Percentiles rank a stretch among this genome's conserved stretches.
These are phyloP conservation scores for Picus viridis DNA, from an alignment of 2,797 vertebrate genomes.

Conservation along the genomic window DNA sequence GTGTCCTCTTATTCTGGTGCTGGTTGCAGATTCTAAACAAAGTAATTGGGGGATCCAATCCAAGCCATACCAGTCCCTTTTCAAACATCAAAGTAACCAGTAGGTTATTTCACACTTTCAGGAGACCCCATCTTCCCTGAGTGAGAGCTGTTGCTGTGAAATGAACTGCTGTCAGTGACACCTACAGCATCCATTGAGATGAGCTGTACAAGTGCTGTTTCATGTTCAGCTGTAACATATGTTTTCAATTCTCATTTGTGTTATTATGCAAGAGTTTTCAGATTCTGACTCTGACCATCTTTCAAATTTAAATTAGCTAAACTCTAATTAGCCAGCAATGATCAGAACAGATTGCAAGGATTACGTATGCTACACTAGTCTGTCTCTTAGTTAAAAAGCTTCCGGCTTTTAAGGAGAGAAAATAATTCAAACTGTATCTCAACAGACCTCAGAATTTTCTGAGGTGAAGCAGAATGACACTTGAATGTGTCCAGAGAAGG, in stretches of 20 bases:
- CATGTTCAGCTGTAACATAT: background rate
- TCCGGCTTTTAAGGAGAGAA: background rate
- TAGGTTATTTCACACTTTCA: background rate
- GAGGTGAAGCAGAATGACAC: background rate
- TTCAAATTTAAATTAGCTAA: constrained; percentile 37
- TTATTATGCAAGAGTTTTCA: constrained; percentile 20
- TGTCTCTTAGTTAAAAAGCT: background rate
- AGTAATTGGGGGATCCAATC: too few species aligned
- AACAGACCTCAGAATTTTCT: background rate
- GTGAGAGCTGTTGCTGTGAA: background rate
- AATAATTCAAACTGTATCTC: background rate
- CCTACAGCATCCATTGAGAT: background rate
- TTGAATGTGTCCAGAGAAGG: too few species aligned
- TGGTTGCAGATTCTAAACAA: too few species aligned
- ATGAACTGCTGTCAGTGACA: background rate
- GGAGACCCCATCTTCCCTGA: background rate
- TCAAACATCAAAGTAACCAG: background rate
- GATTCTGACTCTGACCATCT: constrained; percentile 11
- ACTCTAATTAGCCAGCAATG: constrained; percentile 1
- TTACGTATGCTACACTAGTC: background rate
- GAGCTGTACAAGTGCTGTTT: background rate
- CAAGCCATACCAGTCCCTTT: background rate
- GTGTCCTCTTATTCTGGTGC: too few species aligned
- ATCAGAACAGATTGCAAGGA: constrained; percentile 26
- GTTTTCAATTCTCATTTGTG: constrained; percentile 2